Conservation (phyloP, 1,140 invertebrate species). For the Neuroterus valhalla region DNA sequence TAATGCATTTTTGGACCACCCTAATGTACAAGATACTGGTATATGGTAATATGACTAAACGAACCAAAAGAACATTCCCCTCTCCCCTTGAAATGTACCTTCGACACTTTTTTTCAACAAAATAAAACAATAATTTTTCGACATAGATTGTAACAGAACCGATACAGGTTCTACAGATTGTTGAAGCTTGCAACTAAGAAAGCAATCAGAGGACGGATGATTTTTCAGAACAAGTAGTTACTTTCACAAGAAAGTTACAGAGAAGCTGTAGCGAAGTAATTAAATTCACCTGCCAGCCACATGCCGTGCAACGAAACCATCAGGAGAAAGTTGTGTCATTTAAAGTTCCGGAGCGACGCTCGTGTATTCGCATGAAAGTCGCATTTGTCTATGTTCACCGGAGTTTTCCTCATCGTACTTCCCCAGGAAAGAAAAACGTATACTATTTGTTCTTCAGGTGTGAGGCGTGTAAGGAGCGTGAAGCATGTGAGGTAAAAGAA, state of each 20-base stretch:
- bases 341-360: slow-evolving; percentile 53
- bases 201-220: slow-evolving; percentile 18
- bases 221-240: neutral
- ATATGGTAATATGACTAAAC: too few species aligned
- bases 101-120: too few species aligned
- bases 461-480: neutral
- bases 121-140: too few species aligned
- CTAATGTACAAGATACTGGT: too few species aligned
- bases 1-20: too few species aligned
- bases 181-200: neutral
- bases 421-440: slow-evolving; percentile 4
- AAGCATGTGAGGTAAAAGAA: neutral
- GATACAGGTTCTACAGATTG: too few species aligned
- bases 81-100: too few species aligned
- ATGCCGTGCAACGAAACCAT: slow-evolving; percentile 49
- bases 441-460: neutral
- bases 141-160: too few species aligned
- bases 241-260: slow-evolving; percentile 6
- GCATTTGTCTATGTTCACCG: slow-evolving; percentile 55
- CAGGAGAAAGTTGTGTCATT: slow-evolving; percentile 62
- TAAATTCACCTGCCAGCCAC: slow-evolving; percentile 57
- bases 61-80: too few species aligned
- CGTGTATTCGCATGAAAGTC: slow-evolving; percentile 43
- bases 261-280: slow-evolving; percentile 46
- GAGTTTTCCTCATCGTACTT: slow-evolving; percentile 39